These are phyloP conservation scores for Paralichthys olivaceus DNA, from an alignment of 2,113 vertebrate genomes.

Conservation along the genomic window DNA sequence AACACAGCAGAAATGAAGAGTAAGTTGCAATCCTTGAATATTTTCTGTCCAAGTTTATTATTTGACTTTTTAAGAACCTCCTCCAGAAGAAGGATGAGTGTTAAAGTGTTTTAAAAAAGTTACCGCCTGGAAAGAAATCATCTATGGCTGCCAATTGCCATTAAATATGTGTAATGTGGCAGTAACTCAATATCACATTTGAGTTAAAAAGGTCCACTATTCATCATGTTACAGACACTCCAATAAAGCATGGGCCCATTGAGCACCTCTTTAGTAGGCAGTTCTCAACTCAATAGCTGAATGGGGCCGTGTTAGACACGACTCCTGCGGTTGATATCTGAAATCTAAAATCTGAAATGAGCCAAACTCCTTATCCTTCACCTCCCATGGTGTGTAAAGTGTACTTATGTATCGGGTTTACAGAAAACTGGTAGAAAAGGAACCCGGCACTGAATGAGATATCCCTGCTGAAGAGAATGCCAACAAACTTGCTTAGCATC, in stretches of 20 bases:
- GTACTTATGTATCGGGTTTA: constrained; percentile 44
- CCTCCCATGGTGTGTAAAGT: constrained; percentile 44
- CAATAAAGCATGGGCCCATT: constrained; percentile 23
- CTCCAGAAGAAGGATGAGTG: not conserved
- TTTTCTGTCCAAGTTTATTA: not conserved
- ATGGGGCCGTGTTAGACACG: constrained; percentile 28
- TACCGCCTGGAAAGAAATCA: not conserved
- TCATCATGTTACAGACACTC: constrained; percentile 29
- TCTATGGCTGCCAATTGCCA: constrained; percentile 4
- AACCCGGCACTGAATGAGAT: constrained; percentile 32
- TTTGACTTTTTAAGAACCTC: not conserved
- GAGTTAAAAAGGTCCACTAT: constrained; percentile 28
- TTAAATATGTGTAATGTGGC: constrained; percentile 23
- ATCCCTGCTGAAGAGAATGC: constrained; percentile 36
- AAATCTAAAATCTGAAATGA: constrained; percentile 41
- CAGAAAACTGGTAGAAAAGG: not conserved
- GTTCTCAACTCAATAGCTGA: constrained; percentile 28
- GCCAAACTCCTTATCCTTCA: constrained; percentile 41
- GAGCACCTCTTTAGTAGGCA: constrained; percentile 47
- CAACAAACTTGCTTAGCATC: constrained; percentile 26
- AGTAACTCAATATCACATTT: constrained; percentile 27
- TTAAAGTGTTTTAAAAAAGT: not conserved
- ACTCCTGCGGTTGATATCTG: constrained; percentile 36
- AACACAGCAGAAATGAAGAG: not conserved
- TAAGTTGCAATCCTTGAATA: not conserved